Percentiles rank a stretch among this genome's conserved stretches.
Conservation (phyloP, 1,140 invertebrate species). For the Temnothorax nylanderi region DNA sequence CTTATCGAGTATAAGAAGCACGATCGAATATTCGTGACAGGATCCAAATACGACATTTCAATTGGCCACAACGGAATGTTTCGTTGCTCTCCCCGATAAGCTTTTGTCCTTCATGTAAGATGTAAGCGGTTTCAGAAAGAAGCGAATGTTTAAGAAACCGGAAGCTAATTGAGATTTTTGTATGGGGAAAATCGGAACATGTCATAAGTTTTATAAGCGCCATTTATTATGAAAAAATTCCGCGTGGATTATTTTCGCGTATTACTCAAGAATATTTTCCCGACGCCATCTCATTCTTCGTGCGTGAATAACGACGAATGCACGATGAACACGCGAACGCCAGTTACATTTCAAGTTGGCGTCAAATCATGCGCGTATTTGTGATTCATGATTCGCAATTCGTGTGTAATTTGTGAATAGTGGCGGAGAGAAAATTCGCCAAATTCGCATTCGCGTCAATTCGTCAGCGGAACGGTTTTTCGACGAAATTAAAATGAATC, state of each 20-base stretch:
- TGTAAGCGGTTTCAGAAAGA: neutral
- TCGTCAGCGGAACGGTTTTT: no score
- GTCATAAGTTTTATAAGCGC: neutral
- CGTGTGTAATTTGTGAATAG: no score
- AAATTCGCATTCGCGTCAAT: no score
- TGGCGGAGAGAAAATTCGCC: no score
- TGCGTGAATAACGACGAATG: constrained; percentile 2
- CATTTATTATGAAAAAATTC: neutral
- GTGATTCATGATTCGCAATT: no score
- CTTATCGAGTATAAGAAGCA: neutral
- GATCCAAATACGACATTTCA: neutral
- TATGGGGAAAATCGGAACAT: neutral
- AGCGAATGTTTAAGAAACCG: neutral
- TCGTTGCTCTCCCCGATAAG: neutral
- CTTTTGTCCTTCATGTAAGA: neutral
- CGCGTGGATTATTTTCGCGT: neutral
- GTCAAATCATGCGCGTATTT: no score
- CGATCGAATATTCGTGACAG: neutral
- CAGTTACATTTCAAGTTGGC: neutral
- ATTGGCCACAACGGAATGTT: neutral
- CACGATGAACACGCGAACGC: neutral
- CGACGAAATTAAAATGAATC: no score
- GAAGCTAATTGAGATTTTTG: neutral
- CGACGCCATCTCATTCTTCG: neutral
- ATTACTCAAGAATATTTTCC: neutral